Base-by-base conservation (phyloP, 2,888 invertebrate genomes). In the Allacma fusca region DNA sequence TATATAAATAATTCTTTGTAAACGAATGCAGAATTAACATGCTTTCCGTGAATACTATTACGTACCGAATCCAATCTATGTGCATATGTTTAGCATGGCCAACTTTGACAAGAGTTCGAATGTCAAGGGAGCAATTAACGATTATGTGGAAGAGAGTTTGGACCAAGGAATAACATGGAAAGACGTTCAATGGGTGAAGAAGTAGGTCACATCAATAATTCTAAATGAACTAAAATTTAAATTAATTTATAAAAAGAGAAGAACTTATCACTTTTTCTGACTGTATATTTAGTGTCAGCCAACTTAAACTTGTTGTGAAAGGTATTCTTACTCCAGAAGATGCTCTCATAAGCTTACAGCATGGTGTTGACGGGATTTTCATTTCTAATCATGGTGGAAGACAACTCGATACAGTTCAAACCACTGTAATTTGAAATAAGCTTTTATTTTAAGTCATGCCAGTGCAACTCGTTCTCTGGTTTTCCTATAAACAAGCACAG, bases 361-460 rank as follows among this genome's bases (percentile, higher is more conserved):
- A 90, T 75, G 96, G 95, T 5, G 94, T 92, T 67, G 88, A 90
- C 1, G 97, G 91, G 0, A 91, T 97, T 76, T 88, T 95, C 79
- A 97, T 98, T 2, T 97, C 97, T 0, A 97, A 97, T 87, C 97
- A 97, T 86, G 97, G 97, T 0, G 97, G 93, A 0, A 89, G 97
- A 79, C 97, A 97, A 87, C 87, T 96, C 44, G 96, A 96, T 86
- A 90, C 91, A 21, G 92, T 93, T 13, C 92, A 94, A 19, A 91
- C 96, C 16, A 90, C 95, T 77, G 94, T 94, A 88, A 86, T 86
- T 57, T n/a, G 64, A n/a, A n/a, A n/a, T n/a, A n/a, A n/a, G n/a
- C n/a, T n/a, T n/a, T 28, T 21, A 43, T 44, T 59, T 71, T 19
- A 21, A n/a, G n/a, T 59, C 7, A 59, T 19, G n/a, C 34, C 21